Base-by-base conservation (phyloP, 2,113 vertebrate species). In the Psittacara wagleri region DNA sequence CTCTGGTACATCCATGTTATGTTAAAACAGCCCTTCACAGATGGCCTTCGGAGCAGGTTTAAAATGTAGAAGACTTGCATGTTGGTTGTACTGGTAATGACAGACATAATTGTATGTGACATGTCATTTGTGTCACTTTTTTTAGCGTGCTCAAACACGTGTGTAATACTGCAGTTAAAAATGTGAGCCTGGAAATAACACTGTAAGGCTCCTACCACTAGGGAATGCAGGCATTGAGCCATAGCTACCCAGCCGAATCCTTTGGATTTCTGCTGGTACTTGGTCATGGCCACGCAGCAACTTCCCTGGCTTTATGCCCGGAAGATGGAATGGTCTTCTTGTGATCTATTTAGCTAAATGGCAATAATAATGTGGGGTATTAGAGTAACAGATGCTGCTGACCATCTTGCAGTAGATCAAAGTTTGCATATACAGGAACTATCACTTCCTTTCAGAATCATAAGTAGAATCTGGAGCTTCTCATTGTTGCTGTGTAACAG, bases 271-370 rank as follows among this genome's bases (percentile, higher is more conserved):
- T 92, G 66, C 80, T 93, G 49, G 54, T 77, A 44, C 82, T 91
- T 6, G 1, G 20, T 86, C 41, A 11, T 17, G 55, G 55, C 64
- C 33, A 39, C 88, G 86, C 49, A 80, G 49, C 59, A 87, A 37
- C 59, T 87, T 52, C 31, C 27, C 51, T 96, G 95, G 72, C 17
- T 73, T 91, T 76, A 92, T 90, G 62, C 94, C 97, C 90, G 75
- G 61, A 88, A 51, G 73, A 88, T 91, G 48, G 83, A 88, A 29
- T 75, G 70, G 63, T 96, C 48, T 88, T 73, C 88, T 25, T 80
- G 48, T 86, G 95, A 79, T 94, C 95, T 95, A 43, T 95, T 96
- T 79, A 86, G 91, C 88, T 94, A 83, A 95, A 93, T 92, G 79
- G 67, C 70, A 81, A 0, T 95, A 95, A 93, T 96, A 72, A 96